Conservation (phyloP, 23 tunicate species). For the Halocynthia aurantium region DNA sequence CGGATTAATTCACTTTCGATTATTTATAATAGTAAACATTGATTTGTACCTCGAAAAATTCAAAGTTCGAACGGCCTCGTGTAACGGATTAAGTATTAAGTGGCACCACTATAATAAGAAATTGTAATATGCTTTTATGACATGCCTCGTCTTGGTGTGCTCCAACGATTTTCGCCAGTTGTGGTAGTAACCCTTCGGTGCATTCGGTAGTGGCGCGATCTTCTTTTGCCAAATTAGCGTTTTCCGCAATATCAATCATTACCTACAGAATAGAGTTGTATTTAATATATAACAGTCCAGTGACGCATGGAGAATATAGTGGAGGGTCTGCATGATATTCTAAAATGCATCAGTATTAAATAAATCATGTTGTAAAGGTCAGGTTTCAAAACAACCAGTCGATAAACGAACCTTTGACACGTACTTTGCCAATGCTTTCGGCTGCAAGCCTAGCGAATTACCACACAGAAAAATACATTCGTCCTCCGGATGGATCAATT, state of each 20-base stretch:
- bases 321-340: neutral
- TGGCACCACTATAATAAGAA: too few species aligned
- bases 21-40: too few species aligned
- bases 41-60: too few species aligned
- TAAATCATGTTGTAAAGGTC: too few species aligned
- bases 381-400: neutral
- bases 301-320: neutral
- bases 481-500: neutral
- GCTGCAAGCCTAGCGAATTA: conserved; percentile 64
- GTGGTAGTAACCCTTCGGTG: neutral
- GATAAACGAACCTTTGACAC: conserved; percentile 9
- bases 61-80: too few species aligned
- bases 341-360: neutral
- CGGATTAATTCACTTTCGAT: too few species aligned
- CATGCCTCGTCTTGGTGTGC: conserved; percentile 42
- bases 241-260: too few species aligned
- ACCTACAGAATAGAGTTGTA: too few species aligned
- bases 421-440: conserved; percentile 8
- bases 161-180: conserved; percentile 57
- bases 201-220: neutral
- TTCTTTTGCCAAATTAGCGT: too few species aligned
- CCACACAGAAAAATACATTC: conserved; percentile 42
- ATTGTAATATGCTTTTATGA: too few species aligned
- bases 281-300: too few species aligned
- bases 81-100: too few species aligned